phyloP scores from a whole-genome alignment of 2,888 invertebrate species.

The Agonum fuliginosum region DNA sequence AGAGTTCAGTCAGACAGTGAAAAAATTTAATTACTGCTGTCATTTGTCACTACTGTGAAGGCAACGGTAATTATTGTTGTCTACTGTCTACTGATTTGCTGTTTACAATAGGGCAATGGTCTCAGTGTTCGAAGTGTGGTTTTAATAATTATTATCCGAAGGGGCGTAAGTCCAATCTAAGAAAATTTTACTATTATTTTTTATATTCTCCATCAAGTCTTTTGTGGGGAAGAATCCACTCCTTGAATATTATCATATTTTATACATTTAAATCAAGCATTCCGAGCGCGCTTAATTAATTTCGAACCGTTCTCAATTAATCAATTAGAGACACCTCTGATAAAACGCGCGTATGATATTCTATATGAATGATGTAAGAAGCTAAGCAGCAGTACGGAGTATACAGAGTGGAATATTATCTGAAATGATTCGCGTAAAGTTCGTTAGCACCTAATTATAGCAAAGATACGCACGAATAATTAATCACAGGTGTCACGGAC shows the following conservation, averaged over 20 bases:
- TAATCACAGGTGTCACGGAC: slow-evolving; percentile 52
- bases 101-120: no score
- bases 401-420: no score
- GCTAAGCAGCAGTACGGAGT: no score
- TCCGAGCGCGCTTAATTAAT: slow-evolving; percentile 46
- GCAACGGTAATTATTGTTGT: no score
- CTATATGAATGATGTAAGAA: slow-evolving; percentile 40
- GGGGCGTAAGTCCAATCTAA: no score
- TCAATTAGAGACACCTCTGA: slow-evolving; percentile 54
- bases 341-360: background rate
- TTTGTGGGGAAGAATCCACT: background rate
- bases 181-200: no score
- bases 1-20: no score
- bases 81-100: no score
- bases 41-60: no score
- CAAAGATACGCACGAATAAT: slow-evolving; percentile 52
- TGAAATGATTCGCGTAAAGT: slow-evolving; percentile 48
- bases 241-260: slow-evolving; percentile 30
- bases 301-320: slow-evolving; percentile 49
- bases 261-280: slow-evolving; percentile 52
- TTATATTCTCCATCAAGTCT: background rate
- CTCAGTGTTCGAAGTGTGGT: no score
- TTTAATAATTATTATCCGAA: no score
- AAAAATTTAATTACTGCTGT: no score
- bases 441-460: slow-evolving; percentile 60